Conservation (phyloP, 2,113 vertebrate species). For the Periophthalmodon schlosseri region DNA sequence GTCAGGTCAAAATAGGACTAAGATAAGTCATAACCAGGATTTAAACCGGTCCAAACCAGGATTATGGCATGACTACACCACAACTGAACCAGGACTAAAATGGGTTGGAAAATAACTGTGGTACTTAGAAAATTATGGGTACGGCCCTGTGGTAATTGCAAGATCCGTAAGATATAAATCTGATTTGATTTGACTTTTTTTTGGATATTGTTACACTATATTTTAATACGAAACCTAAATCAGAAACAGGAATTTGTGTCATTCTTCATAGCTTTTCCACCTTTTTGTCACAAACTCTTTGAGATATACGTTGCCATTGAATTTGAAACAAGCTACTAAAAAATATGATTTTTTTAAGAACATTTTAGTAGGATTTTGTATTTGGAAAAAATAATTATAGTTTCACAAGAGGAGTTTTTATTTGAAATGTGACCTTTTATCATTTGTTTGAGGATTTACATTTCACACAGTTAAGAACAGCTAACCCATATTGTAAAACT, state of each 20-base stretch:
- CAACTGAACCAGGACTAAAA: not conserved
- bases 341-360: not conserved
- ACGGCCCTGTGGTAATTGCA: not conserved
- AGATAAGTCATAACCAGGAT: not conserved
- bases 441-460: not conserved
- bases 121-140: not conserved
- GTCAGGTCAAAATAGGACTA: too few relatives aligned
- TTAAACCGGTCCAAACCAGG: not conserved
- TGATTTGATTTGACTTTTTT: not conserved
- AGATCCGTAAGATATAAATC: not conserved
- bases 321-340: not conserved
- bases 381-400: not conserved
- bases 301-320: not conserved
- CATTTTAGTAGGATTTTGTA: not conserved
- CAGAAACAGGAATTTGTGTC: not conserved
- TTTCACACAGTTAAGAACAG: conserved; percentile 19
- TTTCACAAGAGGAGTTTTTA: not conserved
- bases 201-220: not conserved
- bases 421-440: not conserved
- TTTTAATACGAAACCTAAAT: not conserved
- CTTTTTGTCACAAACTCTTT: not conserved
- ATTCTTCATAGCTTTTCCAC: not conserved
- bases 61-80: not conserved
- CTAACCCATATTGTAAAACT: not conserved
- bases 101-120: not conserved